Evolutionary conservation across 1,140 invertebrate species (phyloP).

Genomic region (Temnothorax curvispinosus): DNA sequence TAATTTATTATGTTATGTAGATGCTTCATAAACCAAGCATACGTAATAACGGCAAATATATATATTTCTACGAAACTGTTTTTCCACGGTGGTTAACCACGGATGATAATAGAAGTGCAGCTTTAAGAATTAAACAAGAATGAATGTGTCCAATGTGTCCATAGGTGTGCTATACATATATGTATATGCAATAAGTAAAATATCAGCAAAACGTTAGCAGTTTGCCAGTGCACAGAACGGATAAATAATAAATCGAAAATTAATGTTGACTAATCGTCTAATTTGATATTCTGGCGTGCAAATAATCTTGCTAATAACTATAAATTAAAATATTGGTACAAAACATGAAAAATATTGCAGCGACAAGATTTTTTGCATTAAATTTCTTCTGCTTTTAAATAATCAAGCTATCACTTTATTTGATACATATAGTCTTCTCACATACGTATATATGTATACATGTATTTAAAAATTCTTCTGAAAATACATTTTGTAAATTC

Average conservation of each 20-base stretch:
- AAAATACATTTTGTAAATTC: neutral
- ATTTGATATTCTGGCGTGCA: neutral
- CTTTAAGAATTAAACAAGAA: too few relatives aligned
- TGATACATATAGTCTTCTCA: neutral
- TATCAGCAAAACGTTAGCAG: too few relatives aligned
- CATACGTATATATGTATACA: neutral
- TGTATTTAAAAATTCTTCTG: neutral
- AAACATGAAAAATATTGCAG: neutral
- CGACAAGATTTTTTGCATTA: neutral
- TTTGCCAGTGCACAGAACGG: too few relatives aligned
- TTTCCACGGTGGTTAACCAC: too few relatives aligned
- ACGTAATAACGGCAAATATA: too few relatives aligned
- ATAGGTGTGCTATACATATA: too few relatives aligned
- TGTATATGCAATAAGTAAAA: too few relatives aligned
- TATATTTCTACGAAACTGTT: too few relatives aligned
- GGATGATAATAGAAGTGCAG: too few relatives aligned
- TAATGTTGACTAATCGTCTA: neutral
- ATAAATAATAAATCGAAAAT: neutral
- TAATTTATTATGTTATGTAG: too few relatives aligned
- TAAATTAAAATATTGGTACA: neutral
- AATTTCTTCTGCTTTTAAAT: neutral
- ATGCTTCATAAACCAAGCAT: too few relatives aligned
- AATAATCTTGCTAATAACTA: neutral
- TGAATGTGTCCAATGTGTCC: too few relatives aligned
- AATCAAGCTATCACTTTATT: neutral